phyloP scores from a whole-genome alignment of 2,888 invertebrate genomes.

The Coenonympha arcania region DNA sequence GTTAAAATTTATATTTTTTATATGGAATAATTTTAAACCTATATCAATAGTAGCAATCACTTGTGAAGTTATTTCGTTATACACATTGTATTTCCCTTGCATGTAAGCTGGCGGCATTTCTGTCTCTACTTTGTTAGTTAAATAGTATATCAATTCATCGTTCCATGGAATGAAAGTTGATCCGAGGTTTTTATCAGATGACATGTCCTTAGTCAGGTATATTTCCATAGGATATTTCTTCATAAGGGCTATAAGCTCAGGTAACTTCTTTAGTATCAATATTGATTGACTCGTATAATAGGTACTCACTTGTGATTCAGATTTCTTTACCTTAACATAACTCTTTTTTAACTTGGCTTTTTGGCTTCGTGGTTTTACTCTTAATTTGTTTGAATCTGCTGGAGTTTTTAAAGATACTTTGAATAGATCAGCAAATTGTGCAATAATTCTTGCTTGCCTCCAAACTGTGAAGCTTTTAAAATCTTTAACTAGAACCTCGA shows the following conservation, averaged over 20 bases:
- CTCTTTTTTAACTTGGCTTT: conserved; percentile 33
- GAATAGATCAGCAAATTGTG: conserved; percentile 54
- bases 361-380: conserved; percentile 31
- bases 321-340: conserved; percentile 23
- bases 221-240: conserved; percentile 48
- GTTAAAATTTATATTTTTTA: conserved; percentile 35
- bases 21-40: conserved; percentile 42
- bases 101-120: conserved; percentile 32
- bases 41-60: conserved; percentile 48
- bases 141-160: conserved; percentile 39
- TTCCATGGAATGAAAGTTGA: conserved; percentile 50
- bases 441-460: conserved; percentile 42
- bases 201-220: conserved; percentile 40
- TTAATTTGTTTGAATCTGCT: conserved; percentile 26
- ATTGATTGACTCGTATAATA: conserved; percentile 35
- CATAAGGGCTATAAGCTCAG: conserved; percentile 44
- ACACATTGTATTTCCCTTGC: conserved; percentile 41
- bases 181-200: conserved; percentile 39
- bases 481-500: conserved; percentile 51
- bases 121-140: conserved; percentile 34
- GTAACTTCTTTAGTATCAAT: conserved; percentile 36
- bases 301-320: conserved; percentile 27
- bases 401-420: conserved; percentile 44
- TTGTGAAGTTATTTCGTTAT: conserved; percentile 45
- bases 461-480: conserved; percentile 41